phyloP scores from a whole-genome alignment of 2,888 invertebrate genomes.

The Autographa pulchrina region DNA sequence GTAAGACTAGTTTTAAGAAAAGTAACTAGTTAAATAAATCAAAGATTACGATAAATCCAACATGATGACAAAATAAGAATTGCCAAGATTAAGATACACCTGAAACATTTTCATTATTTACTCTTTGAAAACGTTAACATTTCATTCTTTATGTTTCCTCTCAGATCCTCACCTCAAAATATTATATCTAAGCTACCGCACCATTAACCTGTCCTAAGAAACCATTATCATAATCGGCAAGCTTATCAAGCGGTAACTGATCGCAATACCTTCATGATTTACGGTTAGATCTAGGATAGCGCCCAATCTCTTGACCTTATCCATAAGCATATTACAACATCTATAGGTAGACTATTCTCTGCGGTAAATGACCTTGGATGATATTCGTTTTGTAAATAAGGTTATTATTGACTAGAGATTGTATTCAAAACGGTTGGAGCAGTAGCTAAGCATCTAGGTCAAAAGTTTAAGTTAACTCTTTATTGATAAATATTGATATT shows the following conservation, averaged over 20 bases:
- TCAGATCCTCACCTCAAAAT: background rate
- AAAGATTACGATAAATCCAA: too few relatives aligned
- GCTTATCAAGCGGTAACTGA: background rate
- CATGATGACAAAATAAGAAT: too few relatives aligned
- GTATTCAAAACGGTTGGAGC: background rate
- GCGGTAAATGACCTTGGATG: background rate
- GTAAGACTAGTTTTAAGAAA: too few relatives aligned
- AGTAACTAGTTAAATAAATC: too few relatives aligned
- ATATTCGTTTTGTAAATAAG: constrained; percentile 1
- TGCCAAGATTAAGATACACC: too few relatives aligned
- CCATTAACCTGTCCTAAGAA: constrained; percentile 1
- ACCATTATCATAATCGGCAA: constrained; percentile 4
- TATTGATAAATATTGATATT: too few relatives aligned
- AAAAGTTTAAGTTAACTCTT: background rate
- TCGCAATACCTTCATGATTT: background rate
- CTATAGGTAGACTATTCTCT: background rate
- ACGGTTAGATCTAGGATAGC: constrained; percentile 3
- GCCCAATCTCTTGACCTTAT: constrained; percentile 8
- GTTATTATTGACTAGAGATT: background rate
- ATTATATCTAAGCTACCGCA: background rate
- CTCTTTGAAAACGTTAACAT: background rate
- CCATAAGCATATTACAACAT: constrained; percentile 2
- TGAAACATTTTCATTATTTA: background rate
- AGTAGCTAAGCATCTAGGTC: background rate
- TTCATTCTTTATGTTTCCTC: background rate